phyloP scores from a whole-genome alignment of 2,888 invertebrate species.

The Bombylius discolor region DNA sequence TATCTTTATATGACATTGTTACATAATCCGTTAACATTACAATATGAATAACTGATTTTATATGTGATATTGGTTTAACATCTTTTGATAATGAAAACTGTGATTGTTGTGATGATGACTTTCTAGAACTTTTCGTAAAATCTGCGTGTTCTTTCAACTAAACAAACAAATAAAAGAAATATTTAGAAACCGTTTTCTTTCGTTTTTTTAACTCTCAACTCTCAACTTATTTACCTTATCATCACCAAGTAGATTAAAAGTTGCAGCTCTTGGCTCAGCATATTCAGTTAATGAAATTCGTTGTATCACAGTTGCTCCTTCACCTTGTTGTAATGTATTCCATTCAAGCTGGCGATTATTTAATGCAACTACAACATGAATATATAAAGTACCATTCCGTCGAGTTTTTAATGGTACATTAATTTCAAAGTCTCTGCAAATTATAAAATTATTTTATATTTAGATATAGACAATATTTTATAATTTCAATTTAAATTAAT shows the following conservation, averaged over 20 bases:
- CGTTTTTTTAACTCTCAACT: not conserved
- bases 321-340: slow-evolving; percentile 42
- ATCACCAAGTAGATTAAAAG: slow-evolving; percentile 54
- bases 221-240: slow-evolving; percentile 24
- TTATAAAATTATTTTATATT: not conserved
- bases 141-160: not conserved
- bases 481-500: not conserved
- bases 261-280: slow-evolving; percentile 58
- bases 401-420: slow-evolving; percentile 60
- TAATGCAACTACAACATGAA: slow-evolving; percentile 60
- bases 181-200: too few species aligned
- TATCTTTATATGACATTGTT: slow-evolving; percentile 47
- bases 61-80: slow-evolving; percentile 55
- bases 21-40: slow-evolving; percentile 65
- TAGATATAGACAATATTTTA: too few species aligned
- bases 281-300: slow-evolving; percentile 59
- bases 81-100: not conserved
- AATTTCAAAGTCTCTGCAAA: slow-evolving; percentile 49
- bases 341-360: slow-evolving; percentile 43
- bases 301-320: slow-evolving; percentile 48
- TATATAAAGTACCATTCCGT: slow-evolving; percentile 70
- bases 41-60: slow-evolving; percentile 57
- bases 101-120: too few species aligned
- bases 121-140: too few species aligned
- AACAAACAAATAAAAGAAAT: too few species aligned